Percentiles rank a stretch among this genome's conserved stretches.
Evolutionary conservation across 2,888 invertebrate genomes (phyloP).

Genomic region (Litoditis marina): DNA sequence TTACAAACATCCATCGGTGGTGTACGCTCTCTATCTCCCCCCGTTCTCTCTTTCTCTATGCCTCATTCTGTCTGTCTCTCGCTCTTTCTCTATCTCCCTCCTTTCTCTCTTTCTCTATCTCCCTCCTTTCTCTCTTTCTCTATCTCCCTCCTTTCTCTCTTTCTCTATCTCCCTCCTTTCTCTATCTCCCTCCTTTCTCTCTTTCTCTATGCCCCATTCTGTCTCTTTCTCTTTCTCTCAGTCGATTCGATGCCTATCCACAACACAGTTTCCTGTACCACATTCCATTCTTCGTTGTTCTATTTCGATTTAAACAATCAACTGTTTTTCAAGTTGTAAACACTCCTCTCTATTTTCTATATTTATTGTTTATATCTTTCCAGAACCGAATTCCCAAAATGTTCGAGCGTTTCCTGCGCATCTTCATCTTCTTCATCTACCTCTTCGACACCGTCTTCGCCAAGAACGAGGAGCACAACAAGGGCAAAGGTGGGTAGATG

Average conservation of each 20-base stretch:
- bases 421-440: constrained; percentile 39
- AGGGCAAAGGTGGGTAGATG: constrained; percentile 33
- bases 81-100: not conserved
- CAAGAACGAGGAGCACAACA: constrained; percentile 34
- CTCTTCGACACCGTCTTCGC: constrained; percentile 41
- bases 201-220: too few species aligned
- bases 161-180: not conserved
- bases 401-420: constrained; percentile 38
- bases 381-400: too few species aligned
- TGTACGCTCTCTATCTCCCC: too few species aligned
- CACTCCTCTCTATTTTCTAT: not conserved
- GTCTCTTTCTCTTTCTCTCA: too few species aligned
- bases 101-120: not conserved
- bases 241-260: too few species aligned
- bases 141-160: not conserved
- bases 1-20: too few species aligned
- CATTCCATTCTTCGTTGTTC: too few species aligned
- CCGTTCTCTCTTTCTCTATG: too few species aligned
- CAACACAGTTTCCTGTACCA: too few species aligned
- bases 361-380: not conserved
- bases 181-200: too few species aligned
- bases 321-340: not conserved
- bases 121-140: not conserved
- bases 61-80: constrained; percentile 9
- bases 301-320: not conserved